Percentiles rank a stretch among this genome's conserved stretches.
These are phyloP conservation scores for Ictalurus furcatus DNA, from an alignment of 2,113 vertebrate species.

Conservation along the genomic window DNA sequence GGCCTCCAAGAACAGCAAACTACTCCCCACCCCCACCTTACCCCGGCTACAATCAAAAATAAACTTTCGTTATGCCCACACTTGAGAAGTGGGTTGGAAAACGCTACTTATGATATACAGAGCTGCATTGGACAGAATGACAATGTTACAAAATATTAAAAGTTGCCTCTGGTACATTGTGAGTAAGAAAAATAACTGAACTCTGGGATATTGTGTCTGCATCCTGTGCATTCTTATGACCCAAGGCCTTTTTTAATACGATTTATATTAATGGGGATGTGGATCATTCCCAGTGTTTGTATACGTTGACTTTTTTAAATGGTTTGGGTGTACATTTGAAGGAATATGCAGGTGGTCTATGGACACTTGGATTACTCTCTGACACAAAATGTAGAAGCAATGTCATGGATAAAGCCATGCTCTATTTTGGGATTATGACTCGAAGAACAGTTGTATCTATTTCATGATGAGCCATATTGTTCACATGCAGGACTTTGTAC, in stretches of 20 bases:
- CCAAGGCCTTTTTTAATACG: not conserved
- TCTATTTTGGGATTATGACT: not conserved
- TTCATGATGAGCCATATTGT: slow-evolving; percentile 17
- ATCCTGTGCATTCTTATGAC: not conserved
- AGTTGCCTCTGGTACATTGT: slow-evolving; percentile 32
- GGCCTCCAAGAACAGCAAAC: slow-evolving; percentile 68
- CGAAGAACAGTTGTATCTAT: not conserved
- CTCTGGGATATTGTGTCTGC: slow-evolving; percentile 21
- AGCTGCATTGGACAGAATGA: not conserved
- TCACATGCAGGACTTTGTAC: not conserved
- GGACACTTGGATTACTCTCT: slow-evolving; percentile 4
- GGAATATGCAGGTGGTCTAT: not conserved
- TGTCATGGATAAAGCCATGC: not conserved
- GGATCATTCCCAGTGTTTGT: slow-evolving; percentile 29
- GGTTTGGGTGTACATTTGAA: not conserved
- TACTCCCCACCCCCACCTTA: slow-evolving; percentile 85
- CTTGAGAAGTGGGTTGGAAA: not conserved
- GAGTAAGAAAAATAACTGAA: slow-evolving; percentile 19
- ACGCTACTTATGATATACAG: not conserved
- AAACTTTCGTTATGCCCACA: slow-evolving; percentile 28
- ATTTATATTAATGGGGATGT: slow-evolving; percentile 27
- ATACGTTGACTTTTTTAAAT: not conserved
- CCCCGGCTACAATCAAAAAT: slow-evolving; percentile 81
- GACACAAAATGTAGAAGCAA: not conserved
- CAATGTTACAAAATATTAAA: not conserved